These are phyloP conservation scores for Caenorhabditis macrosperma DNA, from an alignment of 2,888 invertebrate genomes.

Conservation along the genomic window DNA sequence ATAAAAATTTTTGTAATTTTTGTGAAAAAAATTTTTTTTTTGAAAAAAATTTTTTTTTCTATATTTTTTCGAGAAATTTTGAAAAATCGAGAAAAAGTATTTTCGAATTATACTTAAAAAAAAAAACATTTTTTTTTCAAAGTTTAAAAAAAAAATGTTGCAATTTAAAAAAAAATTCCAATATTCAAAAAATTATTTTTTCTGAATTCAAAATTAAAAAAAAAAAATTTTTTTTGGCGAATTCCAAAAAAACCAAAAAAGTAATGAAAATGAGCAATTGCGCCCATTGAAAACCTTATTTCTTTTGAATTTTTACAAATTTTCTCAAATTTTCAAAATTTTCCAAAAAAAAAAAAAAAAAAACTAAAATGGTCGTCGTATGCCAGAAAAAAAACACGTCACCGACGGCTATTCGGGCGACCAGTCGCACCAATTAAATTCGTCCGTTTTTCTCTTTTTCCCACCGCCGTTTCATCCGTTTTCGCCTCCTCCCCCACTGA, in stretches of 20 bases:
- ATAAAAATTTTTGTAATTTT: too few relatives aligned
- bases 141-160: neutral
- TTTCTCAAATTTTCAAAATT: neutral
- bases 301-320: neutral
- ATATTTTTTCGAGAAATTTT: too few relatives aligned
- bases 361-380: too few relatives aligned
- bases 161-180: neutral
- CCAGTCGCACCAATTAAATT: too few relatives aligned
- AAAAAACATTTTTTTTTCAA: neutral
- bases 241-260: neutral
- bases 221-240: neutral
- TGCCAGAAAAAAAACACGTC: too few relatives aligned
- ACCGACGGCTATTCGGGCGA: too few relatives aligned
- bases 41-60: too few relatives aligned
- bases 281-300: neutral
- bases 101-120: neutral
- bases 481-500: neutral
- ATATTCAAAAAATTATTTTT: neutral
- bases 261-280: neutral
- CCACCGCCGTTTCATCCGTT: too few relatives aligned
- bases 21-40: too few relatives aligned
- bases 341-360: too few relatives aligned
- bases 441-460: too few relatives aligned
- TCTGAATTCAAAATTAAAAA: neutral
- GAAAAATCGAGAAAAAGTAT: too few relatives aligned